These are phyloP conservation scores for Acanthosepion pharaonis DNA, from an alignment of 2,888 invertebrate species.

Conservation along the genomic window DNA sequence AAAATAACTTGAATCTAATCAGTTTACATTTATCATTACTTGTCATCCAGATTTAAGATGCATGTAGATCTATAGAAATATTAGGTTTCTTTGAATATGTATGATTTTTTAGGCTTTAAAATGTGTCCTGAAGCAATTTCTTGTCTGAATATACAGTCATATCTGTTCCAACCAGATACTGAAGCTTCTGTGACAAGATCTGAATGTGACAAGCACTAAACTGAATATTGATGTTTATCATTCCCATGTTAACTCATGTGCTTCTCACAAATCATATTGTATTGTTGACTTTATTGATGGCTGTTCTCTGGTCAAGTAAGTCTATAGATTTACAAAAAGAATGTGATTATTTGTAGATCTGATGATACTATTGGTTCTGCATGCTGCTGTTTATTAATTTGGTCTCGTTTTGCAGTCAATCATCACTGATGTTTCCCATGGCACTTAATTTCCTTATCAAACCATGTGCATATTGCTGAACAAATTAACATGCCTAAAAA, in stretches of 20 bases:
- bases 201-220: slow-evolving; percentile 3
- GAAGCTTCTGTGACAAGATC: background rate
- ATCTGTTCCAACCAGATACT: background rate
- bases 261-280: slow-evolving; percentile 8
- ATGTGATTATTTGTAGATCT: background rate
- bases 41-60: background rate
- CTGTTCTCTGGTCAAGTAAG: background rate
- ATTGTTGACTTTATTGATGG: slow-evolving; percentile 33
- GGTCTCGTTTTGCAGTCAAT: too few relatives aligned
- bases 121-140: background rate
- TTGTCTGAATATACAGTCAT: background rate
- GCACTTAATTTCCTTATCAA: too few relatives aligned
- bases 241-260: background rate
- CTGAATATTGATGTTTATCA: background rate
- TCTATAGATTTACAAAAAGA: background rate
- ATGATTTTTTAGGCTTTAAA: background rate
- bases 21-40: background rate
- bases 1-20: background rate
- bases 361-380: background rate
- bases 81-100: background rate
- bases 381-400: too few relatives aligned
- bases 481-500: too few relatives aligned
- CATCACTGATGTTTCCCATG: too few relatives aligned
- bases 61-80: background rate
- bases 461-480: too few relatives aligned